Conservation (phyloP, 2,113 vertebrate species). For the Stercorarius parasiticus region DNA sequence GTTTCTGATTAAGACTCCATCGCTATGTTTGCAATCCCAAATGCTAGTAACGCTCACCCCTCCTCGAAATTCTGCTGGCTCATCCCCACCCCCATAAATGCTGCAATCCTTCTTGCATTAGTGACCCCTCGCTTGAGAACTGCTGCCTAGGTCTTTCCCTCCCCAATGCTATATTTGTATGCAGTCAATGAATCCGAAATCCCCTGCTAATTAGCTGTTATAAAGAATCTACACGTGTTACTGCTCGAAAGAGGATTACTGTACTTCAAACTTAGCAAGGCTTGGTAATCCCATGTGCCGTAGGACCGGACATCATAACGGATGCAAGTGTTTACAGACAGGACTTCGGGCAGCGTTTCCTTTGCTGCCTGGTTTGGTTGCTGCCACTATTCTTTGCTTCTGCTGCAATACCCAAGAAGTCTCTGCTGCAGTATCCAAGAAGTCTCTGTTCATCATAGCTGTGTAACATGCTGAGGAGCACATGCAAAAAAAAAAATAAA, state of each 20-base stretch:
- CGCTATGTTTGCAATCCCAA: neutral
- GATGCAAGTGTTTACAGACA: neutral
- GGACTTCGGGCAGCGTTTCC: neutral
- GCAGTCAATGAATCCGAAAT: conserved; percentile 21
- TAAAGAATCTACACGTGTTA: conserved; percentile 37
- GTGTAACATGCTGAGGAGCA: neutral
- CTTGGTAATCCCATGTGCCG: conserved; percentile 7
- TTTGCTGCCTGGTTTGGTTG: neutral
- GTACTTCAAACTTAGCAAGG: conserved; percentile 47
- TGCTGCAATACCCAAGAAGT: neutral
- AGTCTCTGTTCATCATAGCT: neutral
- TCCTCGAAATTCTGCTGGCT: conserved; percentile 5
- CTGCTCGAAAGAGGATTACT: conserved; percentile 52
- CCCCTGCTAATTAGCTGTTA: conserved; percentile 49
- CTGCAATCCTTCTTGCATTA: neutral
- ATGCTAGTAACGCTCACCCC: neutral
- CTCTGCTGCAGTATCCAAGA: neutral
- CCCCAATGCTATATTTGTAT: conserved; percentile 34
- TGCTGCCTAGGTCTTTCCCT: neutral
- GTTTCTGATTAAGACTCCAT: neutral
- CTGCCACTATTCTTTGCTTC: neutral
- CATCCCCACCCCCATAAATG: neutral
- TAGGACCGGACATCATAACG: neutral
- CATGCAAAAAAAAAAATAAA: neutral
- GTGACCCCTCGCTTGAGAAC: neutral